Base-by-base conservation (phyloP, 2,113 vertebrate species). In the Pungitius pungitius region DNA sequence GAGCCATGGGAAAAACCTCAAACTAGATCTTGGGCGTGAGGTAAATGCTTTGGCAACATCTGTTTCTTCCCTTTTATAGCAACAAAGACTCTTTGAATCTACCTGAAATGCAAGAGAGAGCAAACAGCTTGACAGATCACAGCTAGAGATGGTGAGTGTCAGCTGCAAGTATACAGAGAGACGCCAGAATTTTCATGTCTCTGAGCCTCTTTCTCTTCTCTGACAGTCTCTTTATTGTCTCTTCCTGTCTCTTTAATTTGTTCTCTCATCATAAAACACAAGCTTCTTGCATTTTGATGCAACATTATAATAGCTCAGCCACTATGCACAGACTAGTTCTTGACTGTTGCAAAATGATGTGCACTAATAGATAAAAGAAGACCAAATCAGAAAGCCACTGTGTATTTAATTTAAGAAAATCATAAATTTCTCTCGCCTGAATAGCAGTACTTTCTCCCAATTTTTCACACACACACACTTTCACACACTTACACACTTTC, bases 11-110 rank as follows among this genome's bases (percentile, higher is more conserved):
- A 81, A 81, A 78, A 85, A 77, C 67, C 55, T 62, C 67, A 15
- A 58, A 63, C 67, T 61, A 37, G 12, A 63, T 68, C 59, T 63
- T 6, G 49, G 61, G 65, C 61, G 60, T 62, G 77, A 91, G 83
- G 88, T 90, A 90, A 89, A 85, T 49, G 42, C 63, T 85, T 75
- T 73, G 65, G 40, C 51, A 63, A 68, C 76, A 75, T 81, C 65
- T 68, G 26, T 80, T 73, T 64, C 55, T 69, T 75, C 73, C 39
- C 14, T 67, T 58, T 78, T 64, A 58, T 51, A 66, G 64, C 20
- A 69, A 88, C 79, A 85, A 80, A 80, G 55, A 72, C 75, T 51
- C 69, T 78, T 75, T 72, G 45, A 73, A 67, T 82, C 0, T 43
- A 33, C 40, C 24, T 79, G 30, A 74, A 77, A 81, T 55, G 65